These are phyloP conservation scores for Rhea americana DNA, from an alignment of 2,113 vertebrate species.

Conservation along the genomic window DNA sequence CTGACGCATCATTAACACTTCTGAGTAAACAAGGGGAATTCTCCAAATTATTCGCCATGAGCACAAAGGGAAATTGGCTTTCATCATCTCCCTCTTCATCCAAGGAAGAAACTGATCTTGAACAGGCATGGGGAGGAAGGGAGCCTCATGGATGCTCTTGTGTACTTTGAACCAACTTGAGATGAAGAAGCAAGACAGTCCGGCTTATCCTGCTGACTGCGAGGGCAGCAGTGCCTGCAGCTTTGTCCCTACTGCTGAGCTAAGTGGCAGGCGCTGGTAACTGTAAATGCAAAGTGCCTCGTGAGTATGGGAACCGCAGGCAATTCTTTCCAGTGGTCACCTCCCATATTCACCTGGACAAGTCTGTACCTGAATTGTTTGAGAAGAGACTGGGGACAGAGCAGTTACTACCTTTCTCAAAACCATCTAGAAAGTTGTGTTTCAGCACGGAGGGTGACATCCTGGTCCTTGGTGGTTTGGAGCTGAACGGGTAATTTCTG, in stretches of 20 bases:
- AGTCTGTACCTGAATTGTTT: rapidly evolving
- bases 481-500: not conserved
- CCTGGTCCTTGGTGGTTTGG: not conserved
- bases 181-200: not conserved
- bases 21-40: conserved; percentile 75
- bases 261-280: rapidly evolving
- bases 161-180: not conserved
- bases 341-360: not conserved
- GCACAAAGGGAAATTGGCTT: conserved; percentile 69
- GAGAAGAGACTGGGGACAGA: not conserved
- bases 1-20: conserved; percentile 74
- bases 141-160: not conserved
- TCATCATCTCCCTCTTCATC: conserved; percentile 44
- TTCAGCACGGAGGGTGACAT: not conserved
- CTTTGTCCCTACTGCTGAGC: not conserved
- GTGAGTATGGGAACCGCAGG: not conserved
- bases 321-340: not conserved
- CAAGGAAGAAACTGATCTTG: conserved; percentile 17
- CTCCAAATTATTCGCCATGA: conserved; percentile 69
- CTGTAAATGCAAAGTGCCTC: not conserved
- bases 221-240: not conserved
- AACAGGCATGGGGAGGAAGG: not conserved
- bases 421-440: not conserved
- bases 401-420: not conserved
- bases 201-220: not conserved